Evolutionary conservation across 2,797 vertebrate genomes (phyloP).

Genomic region (Chaetophractus vellerosus): DNA sequence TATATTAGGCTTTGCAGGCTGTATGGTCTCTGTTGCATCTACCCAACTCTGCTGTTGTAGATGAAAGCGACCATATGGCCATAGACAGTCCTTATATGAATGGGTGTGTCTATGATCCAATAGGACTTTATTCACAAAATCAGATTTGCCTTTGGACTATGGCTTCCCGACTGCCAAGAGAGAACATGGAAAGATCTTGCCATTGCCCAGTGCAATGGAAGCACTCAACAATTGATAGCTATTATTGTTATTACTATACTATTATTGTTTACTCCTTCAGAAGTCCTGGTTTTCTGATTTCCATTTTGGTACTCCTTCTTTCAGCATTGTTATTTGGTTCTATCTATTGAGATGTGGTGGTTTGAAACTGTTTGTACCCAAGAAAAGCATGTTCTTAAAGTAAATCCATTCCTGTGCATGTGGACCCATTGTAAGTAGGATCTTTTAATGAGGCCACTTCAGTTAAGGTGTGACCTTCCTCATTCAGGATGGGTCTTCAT

Average conservation of each 20-base stretch:
- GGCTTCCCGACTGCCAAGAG: neutral
- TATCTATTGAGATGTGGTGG: neutral
- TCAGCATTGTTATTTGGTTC: neutral
- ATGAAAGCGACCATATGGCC: too few relatives aligned
- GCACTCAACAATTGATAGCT: neutral
- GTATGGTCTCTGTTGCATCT: neutral
- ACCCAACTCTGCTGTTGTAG: neutral
- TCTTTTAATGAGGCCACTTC: too few relatives aligned
- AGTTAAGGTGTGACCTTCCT: too few relatives aligned
- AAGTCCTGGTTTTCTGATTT: neutral
- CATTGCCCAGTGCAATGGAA: neutral
- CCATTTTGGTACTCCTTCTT: neutral
- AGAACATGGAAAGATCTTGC: neutral
- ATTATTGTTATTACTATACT: neutral
- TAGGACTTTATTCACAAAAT: neutral
- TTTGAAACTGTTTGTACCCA: too few relatives aligned
- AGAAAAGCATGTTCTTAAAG: too few relatives aligned
- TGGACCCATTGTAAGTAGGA: too few relatives aligned
- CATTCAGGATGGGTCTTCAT: too few relatives aligned
- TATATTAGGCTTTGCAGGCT: neutral
- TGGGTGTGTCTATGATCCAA: neutral
- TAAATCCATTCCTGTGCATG: too few relatives aligned
- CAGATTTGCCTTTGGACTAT: neutral
- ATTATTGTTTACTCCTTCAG: neutral
- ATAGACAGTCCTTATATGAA: accelerated